Conservation (phyloP, 2,113 vertebrate species). For the Cyanistes caeruleus region DNA sequence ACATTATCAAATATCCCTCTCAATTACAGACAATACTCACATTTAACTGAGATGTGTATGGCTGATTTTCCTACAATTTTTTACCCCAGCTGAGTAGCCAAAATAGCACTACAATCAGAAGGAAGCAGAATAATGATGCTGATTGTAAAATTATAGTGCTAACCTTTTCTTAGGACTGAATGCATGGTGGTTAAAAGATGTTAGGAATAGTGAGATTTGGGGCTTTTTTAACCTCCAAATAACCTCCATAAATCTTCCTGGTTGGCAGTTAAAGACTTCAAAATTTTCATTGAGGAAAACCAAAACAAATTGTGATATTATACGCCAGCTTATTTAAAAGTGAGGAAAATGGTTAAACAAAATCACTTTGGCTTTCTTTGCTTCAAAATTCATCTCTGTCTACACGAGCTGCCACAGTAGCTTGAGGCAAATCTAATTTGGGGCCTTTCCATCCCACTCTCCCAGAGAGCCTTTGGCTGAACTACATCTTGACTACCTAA, state of each 20-base stretch:
- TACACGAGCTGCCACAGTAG: neutral
- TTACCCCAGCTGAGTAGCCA: neutral
- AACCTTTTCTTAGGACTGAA: neutral
- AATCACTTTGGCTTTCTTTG: slow-evolving; percentile 22
- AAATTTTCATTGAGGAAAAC: slow-evolving; percentile 32
- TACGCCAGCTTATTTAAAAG: neutral
- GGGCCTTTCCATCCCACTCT: slow-evolving; percentile 29
- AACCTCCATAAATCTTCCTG: neutral
- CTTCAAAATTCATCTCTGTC: slow-evolving; percentile 17
- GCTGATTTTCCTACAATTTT: neutral
- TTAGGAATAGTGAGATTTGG: neutral
- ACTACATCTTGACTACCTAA: slow-evolving; percentile 1
- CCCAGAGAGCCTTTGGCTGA: slow-evolving; percentile 16
- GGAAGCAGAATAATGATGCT: neutral
- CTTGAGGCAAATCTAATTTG: slow-evolving; percentile 26
- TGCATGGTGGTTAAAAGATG: neutral
- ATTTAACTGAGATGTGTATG: neutral
- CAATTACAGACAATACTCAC: neutral
- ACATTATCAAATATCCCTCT: neutral
- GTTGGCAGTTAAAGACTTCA: neutral
- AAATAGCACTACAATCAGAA: neutral
- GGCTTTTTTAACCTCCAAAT: slow-evolving; percentile 20
- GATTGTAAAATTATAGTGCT: neutral
- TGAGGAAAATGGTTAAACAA: slow-evolving; percentile 16
- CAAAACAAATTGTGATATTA: slow-evolving; percentile 25